These are phyloP conservation scores for Protobothrops mucrosquamatus DNA, from an alignment of 2,113 vertebrate species.

Conservation along the genomic window DNA sequence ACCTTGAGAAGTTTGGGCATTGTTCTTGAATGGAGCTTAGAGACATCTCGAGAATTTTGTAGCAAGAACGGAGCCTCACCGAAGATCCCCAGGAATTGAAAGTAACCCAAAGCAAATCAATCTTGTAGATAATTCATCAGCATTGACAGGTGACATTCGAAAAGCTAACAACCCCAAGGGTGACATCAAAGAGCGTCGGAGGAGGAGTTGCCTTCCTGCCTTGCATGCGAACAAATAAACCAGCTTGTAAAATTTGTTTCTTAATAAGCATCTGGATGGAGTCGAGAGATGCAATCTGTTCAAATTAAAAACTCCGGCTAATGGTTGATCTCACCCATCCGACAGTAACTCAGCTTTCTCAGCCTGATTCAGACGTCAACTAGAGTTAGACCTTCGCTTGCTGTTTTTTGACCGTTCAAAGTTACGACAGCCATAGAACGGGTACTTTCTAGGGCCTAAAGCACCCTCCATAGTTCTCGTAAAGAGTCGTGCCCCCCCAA, in stretches of 20 bases:
- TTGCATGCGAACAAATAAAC: slow-evolving; percentile 43
- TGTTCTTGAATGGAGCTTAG: neutral
- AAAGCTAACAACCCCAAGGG: slow-evolving; percentile 48
- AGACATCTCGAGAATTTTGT: too few relatives aligned
- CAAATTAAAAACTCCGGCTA: slow-evolving; percentile 6
- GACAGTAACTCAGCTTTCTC: neutral
- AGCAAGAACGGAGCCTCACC: neutral
- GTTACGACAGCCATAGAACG: too few relatives aligned
- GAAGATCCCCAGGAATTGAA: slow-evolving; percentile 2
- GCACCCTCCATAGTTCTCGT: too few relatives aligned
- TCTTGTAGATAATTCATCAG: slow-evolving; percentile 4
- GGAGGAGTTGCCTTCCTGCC: slow-evolving; percentile 35
- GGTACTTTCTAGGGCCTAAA: too few relatives aligned
- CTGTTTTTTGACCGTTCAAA: too few relatives aligned
- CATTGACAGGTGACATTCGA: slow-evolving; percentile 36
- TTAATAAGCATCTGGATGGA: slow-evolving; percentile 27
- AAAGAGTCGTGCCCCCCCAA: too few relatives aligned
- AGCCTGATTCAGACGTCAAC: neutral
- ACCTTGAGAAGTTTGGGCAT: neutral
- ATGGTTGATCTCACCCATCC: slow-evolving; percentile 7
- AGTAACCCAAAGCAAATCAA: neutral
- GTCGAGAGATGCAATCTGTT: slow-evolving; percentile 16
- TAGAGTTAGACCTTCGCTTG: neutral
- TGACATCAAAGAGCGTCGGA: slow-evolving; percentile 41
- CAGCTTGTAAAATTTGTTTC: slow-evolving; percentile 38